Evolutionary conservation across 1,140 invertebrate genomes (phyloP).

Genomic region (Zaprionus capensis): DNA sequence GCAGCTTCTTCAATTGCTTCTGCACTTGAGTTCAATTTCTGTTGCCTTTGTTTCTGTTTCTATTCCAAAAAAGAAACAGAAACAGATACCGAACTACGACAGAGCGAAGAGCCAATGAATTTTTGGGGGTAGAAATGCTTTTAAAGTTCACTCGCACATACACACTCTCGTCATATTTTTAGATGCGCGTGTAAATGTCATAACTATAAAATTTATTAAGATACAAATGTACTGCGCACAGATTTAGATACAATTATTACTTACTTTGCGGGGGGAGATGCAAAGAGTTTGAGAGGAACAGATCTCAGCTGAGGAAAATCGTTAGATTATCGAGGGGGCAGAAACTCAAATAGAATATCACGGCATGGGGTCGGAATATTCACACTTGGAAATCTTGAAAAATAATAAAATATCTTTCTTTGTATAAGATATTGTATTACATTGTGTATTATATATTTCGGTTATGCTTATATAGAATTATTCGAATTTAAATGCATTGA

Average conservation of each 20-base stretch:
- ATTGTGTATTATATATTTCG: background rate
- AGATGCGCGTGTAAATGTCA: constrained; percentile 55
- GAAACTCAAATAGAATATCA: constrained; percentile 1
- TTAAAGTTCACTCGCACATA: constrained; percentile 46
- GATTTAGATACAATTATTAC: constrained; percentile 80
- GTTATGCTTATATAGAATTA: background rate
- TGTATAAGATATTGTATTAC: too few relatives aligned
- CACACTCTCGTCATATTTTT: constrained; percentile 26
- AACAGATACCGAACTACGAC: constrained; percentile 16
- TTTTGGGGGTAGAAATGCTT: constrained; percentile 66
- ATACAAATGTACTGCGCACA: constrained; percentile 74
- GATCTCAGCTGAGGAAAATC: background rate
- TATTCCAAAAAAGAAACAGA: constrained; percentile 24
- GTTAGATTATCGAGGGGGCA: background rate
- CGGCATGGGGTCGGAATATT: background rate
- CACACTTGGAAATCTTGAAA: background rate
- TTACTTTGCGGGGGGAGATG: constrained; percentile 47
- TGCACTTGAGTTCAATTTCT: constrained; percentile 82
- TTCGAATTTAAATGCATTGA: too few relatives aligned
- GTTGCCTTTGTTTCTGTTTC: constrained; percentile 13
- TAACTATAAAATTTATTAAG: constrained; percentile 80
- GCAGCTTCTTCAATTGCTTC: constrained; percentile 77
- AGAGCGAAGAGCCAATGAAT: constrained; percentile 25
- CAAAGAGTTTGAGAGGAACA: background rate
- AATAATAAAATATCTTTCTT: background rate